A percentile compares a stretch with the other conserved stretches of the same genome.
Conservation (phyloP, 1,140 invertebrate species). For the Zaprionus ghesquierei region DNA sequence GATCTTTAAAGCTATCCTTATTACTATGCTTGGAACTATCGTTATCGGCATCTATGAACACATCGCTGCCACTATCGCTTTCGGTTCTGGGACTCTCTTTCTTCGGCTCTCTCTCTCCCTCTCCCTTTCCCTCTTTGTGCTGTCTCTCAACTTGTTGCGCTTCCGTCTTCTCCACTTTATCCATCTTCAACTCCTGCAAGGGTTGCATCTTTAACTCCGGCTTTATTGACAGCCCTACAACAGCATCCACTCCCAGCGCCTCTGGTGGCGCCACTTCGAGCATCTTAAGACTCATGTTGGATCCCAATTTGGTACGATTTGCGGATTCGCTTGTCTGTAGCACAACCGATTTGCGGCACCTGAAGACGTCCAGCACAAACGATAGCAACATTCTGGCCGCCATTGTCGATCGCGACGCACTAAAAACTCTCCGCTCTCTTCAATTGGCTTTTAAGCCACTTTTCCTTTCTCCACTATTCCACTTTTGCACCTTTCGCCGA, state of each 20-base stretch:
- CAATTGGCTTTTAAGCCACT: constrained; percentile 10
- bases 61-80: not conserved
- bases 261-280: not conserved
- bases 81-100: too few species aligned
- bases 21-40: not conserved
- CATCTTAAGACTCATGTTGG: not conserved
- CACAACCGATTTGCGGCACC: constrained; percentile 21
- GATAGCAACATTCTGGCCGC: constrained; percentile 40
- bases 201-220: not conserved
- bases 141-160: not conserved
- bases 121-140: too few species aligned
- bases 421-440: not conserved
- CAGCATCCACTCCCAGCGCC: not conserved
- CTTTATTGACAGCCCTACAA: not conserved
- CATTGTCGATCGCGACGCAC: constrained; percentile 19
- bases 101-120: not conserved
- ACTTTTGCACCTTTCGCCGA: not conserved
- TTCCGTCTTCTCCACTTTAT: not conserved
- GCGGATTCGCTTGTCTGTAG: not conserved
- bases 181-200: not conserved
- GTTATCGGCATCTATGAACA: not conserved
- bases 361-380: constrained; percentile 42
- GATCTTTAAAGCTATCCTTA: not conserved
- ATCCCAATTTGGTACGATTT: not conserved
- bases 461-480: not conserved